Base-by-base conservation (phyloP, 2,797 vertebrate genomes). In the Uromys caudimaculatus region DNA sequence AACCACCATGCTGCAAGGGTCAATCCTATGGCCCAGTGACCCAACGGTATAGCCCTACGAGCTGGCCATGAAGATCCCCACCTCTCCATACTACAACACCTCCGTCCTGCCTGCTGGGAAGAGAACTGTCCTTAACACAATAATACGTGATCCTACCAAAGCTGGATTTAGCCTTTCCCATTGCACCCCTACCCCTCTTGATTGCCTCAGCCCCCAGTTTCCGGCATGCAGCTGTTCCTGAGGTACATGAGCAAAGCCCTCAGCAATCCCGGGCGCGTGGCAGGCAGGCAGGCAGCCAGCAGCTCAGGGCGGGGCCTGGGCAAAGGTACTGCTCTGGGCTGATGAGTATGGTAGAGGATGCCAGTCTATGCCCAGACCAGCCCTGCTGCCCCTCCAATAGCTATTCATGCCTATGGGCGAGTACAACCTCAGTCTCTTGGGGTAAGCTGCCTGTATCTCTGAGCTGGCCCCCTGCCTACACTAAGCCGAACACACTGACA, bases 261-360 rank as follows among this genome's bases (percentile, higher is more conserved):
- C 97, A 98, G 98, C 97, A 98, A 98, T 98, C 98, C 98, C 97
- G 98, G 98, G 98, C 98, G n/a, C 97, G 98, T 99, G 98, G 98
- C 98, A 98, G 98, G 97, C 98, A 98, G 98, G 86, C 98, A 98
- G 98, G 81, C 98, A 98, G 98, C 98, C 97, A 98, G 95, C 97
- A 98, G 98, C 97, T 97, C 90, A 64, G 97, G 98, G 98, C 69
- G 95, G 97, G 96, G 97, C 95, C 98, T 98, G 79, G 97, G 97
- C 98, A 98, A 97, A 98, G 98, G 98, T 98, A 98, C 98, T 97
- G 97, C 97, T 98, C 98, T 98, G 97, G 97, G 98, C 98, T 92
- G 93, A 95, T 91, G 89, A 97, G 83, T 71, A 92, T 87, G 75
- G 94, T 94, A 60, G 52, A 93, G 95, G 95, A 95, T 95, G 96